phyloP scores from a whole-genome alignment of 2,888 invertebrate species.

The Bembecia ichneumoniformis region DNA sequence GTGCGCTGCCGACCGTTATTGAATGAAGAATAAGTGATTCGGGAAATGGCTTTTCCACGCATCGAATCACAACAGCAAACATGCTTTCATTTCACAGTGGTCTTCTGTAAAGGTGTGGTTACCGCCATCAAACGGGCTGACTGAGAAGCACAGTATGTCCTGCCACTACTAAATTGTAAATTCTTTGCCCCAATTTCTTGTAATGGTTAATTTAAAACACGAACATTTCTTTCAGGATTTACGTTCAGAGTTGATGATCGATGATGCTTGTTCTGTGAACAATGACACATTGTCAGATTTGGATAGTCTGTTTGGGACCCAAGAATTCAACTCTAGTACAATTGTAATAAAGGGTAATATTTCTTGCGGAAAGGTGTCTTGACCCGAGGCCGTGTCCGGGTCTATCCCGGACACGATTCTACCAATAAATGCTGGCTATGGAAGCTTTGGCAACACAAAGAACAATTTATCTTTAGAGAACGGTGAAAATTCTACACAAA shows the following conservation, averaged over 20 bases:
- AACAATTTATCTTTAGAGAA: conserved; percentile 17
- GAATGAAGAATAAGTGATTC: too few relatives aligned
- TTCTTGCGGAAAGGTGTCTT: conserved; percentile 41
- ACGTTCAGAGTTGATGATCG: conserved; percentile 50
- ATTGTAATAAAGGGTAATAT: conserved; percentile 52
- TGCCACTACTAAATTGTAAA: too few relatives aligned
- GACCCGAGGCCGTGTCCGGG: conserved; percentile 63
- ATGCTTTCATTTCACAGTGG: too few relatives aligned
- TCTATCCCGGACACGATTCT: conserved; percentile 38
- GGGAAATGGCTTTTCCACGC: too few relatives aligned
- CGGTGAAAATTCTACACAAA: conserved; percentile 9
- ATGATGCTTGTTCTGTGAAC: conserved; percentile 50
- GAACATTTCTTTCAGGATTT: conserved; percentile 39
- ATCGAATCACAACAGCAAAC: too few relatives aligned
- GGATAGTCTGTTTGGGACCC: conserved; percentile 45
- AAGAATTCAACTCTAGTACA: conserved; percentile 41
- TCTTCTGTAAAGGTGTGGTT: too few relatives aligned
- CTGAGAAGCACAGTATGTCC: too few relatives aligned
- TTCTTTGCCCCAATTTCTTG: too few relatives aligned
- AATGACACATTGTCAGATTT: conserved; percentile 45
- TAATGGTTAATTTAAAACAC: too few relatives aligned
- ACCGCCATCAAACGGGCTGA: too few relatives aligned
- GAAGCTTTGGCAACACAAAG: conserved; percentile 50
- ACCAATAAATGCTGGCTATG: conserved; percentile 35
- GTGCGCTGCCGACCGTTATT: too few relatives aligned